Evolutionary conservation across 2,797 vertebrate genomes (phyloP).

Genomic region (Liasis olivaceus): DNA sequence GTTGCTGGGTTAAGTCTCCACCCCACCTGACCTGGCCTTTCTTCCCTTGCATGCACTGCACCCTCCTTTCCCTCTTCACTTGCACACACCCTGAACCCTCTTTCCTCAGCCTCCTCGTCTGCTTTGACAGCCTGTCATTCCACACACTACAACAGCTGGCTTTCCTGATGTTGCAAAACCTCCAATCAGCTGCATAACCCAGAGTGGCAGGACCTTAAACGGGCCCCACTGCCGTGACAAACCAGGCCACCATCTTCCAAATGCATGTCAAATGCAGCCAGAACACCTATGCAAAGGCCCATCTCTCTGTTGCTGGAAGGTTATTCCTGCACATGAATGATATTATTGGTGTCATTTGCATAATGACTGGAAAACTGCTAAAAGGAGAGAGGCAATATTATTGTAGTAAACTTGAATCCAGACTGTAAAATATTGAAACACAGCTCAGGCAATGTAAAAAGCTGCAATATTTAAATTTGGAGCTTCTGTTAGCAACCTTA

Average conservation of each 20-base stretch:
- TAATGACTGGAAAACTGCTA: background rate
- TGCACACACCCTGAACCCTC: no score
- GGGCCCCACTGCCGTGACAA: background rate
- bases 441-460: background rate
- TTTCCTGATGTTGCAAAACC: no score
- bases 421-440: background rate
- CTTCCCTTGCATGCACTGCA: no score
- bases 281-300: background rate
- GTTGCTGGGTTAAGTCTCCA: no score
- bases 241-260: background rate
- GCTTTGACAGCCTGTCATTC: background rate
- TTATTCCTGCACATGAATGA: no score
- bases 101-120: background rate
- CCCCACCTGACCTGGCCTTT: no score
- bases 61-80: no score
- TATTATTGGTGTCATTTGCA: background rate
- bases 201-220: no score
- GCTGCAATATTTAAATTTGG: background rate
- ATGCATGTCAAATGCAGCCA: background rate
- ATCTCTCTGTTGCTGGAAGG: background rate
- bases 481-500: background rate
- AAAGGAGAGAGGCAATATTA: background rate
- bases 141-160: no score
- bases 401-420: background rate
- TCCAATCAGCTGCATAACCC: no score